Base-by-base conservation (phyloP, 2,888 invertebrate species). In the Drosophila eohydei region DNA sequence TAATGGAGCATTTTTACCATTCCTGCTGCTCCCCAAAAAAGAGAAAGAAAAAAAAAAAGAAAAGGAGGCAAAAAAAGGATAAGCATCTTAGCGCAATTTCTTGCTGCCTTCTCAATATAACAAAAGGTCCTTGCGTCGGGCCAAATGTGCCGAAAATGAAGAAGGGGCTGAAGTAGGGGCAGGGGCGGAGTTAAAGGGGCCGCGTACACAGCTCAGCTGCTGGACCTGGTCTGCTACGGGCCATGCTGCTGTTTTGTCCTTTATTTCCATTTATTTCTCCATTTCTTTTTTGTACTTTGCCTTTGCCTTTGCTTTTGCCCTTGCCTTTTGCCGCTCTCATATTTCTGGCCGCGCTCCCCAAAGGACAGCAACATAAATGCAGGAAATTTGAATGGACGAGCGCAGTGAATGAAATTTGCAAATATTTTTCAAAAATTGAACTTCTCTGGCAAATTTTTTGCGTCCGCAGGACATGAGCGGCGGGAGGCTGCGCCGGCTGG, bases 391-490 rank as follows among this genome's bases (percentile, higher is more conserved):
- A 90, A 89, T 90, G 90, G 90, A 90, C 90, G 89, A 90, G 84
- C 83, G 89, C 83, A 87, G 89, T 88, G 89, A 90, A 89, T 89
- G 83, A 89, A 88, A 90, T 90, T 90, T 90, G 89, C 91, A 90
- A 90, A 89, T 88, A 89, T 90, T 85, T 90, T 87, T 90, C 85
- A 89, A 90, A 89, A 89, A 87, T 90, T 90, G 87, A 90, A 88
- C 90, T 90, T 83, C 80, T 85, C 83, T 88, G 90, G 84, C 89
- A 84, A 90, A 88, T 90, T 88, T 87, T 87, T 87, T 78, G 67
- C 70, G 50, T 80, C 76, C 71, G 71, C 77, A 52, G 71, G 11
- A 48, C 30, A 55, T 40, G 40, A 36, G 48, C 28, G 16, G 14
- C 38, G 26, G 32, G 50, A 52, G 55, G 52, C 34, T 46, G 70